These are phyloP conservation scores for Pantala flavescens DNA, from an alignment of 1,140 invertebrate genomes.

Conservation along the genomic window DNA sequence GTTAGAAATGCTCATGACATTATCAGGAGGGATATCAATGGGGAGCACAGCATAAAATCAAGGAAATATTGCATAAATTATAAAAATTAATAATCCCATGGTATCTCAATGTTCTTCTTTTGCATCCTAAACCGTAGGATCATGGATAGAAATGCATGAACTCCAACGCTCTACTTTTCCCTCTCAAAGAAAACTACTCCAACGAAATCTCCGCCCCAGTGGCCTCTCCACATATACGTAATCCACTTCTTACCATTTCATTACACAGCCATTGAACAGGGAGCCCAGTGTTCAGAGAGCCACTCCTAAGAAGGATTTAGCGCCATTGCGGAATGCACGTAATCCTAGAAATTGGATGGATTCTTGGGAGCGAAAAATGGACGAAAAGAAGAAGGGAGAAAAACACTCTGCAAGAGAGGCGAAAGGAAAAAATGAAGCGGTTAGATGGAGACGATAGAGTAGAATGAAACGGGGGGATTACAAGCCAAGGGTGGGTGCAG, in stretches of 20 bases:
- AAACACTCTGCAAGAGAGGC: background rate
- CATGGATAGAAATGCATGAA: too few species aligned
- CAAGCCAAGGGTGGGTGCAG: background rate
- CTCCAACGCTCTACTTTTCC: too few species aligned
- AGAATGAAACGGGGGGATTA: slow-evolving; percentile 4
- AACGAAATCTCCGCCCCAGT: too few species aligned
- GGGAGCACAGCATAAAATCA: too few species aligned
- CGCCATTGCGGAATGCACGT: background rate
- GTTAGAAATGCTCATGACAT: too few species aligned
- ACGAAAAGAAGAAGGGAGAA: background rate
- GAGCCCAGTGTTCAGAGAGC: background rate
- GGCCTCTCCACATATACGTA: background rate
- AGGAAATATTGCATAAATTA: too few species aligned
- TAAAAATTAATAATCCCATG: too few species aligned
- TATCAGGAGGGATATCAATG: too few species aligned
- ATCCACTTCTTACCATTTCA: slow-evolving; percentile 6
- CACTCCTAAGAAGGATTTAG: background rate
- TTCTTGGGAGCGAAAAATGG: background rate
- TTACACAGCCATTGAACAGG: background rate
- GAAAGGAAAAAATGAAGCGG: background rate
- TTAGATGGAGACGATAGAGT: slow-evolving; percentile 1
- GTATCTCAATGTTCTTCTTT: too few species aligned
- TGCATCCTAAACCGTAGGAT: too few species aligned
- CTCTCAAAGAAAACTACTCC: too few species aligned
- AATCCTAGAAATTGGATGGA: slow-evolving; percentile 2